phyloP scores from a whole-genome alignment of 2,797 vertebrate genomes.

The Siniperca undulata region DNA sequence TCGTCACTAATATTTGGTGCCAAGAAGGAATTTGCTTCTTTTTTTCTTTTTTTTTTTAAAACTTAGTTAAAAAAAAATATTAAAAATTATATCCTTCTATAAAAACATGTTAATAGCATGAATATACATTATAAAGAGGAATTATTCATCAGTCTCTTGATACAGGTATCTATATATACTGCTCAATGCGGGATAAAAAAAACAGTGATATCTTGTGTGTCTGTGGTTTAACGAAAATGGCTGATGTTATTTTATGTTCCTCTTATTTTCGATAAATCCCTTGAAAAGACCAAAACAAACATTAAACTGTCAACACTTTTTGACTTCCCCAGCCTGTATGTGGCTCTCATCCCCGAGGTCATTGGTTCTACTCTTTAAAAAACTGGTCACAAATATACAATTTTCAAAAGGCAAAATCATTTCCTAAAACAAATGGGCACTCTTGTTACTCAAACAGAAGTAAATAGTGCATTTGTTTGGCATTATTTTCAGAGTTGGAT shows the following conservation, averaged over 20 bases:
- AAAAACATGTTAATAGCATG: background rate
- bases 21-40: background rate
- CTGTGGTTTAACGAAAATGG: conserved; percentile 2
- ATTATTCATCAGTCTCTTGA: background rate
- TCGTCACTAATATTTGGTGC: background rate
- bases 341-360: background rate
- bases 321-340: background rate
- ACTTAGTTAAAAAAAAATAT: background rate
- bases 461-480: too few relatives aligned
- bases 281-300: background rate
- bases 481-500: background rate
- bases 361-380: too few relatives aligned
- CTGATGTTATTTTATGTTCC: background rate
- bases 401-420: background rate
- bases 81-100: too few relatives aligned
- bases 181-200: background rate
- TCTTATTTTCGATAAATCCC: background rate
- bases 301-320: background rate
- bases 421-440: background rate
- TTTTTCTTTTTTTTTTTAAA: background rate
- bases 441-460: background rate
- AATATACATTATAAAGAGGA: background rate
- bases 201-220: background rate
- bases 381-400: too few relatives aligned
- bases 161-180: too few relatives aligned